phyloP scores from a whole-genome alignment of 1,140 invertebrate species.

The Hydropsyche tenuis region DNA sequence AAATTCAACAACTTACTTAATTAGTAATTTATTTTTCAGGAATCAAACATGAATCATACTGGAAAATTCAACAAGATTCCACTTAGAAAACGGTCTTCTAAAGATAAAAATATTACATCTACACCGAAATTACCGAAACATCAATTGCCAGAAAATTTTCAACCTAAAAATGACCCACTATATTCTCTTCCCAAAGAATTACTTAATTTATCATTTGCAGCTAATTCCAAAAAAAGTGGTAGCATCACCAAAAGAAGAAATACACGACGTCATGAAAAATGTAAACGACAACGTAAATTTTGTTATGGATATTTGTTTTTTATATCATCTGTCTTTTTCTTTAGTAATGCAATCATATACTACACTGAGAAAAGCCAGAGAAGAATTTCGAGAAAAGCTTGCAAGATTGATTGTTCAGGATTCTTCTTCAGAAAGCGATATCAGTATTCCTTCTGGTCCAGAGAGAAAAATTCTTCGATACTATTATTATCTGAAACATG shows the following conservation, averaged over 20 bases:
- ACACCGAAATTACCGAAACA: slow-evolving; percentile 60
- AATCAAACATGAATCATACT: slow-evolving; percentile 43
- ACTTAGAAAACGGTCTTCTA: slow-evolving; percentile 52
- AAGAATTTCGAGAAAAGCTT: slow-evolving; percentile 81
- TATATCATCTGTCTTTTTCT: slow-evolving; percentile 2
- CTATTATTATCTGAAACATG: slow-evolving; percentile 89
- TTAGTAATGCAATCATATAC: slow-evolving; percentile 68
- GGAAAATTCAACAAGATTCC: slow-evolving; percentile 50
- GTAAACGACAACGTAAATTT: no score
- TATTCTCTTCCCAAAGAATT: slow-evolving; percentile 64
- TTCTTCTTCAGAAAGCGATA: slow-evolving; percentile 54
- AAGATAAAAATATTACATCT: slow-evolving; percentile 53
- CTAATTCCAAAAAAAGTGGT: slow-evolving; percentile 33
- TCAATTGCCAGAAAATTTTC: slow-evolving; percentile 62
- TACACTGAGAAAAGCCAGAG: slow-evolving; percentile 73
- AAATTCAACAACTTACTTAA: neutral
- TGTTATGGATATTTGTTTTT: no score
- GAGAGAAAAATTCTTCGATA: slow-evolving; percentile 80
- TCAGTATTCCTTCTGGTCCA: slow-evolving; percentile 63
- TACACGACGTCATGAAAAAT: slow-evolving; percentile 36
- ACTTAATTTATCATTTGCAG: slow-evolving; percentile 46
- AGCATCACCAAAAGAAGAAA: slow-evolving; percentile 8
- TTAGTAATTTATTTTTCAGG: slow-evolving; percentile 3
- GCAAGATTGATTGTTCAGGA: slow-evolving; percentile 74
- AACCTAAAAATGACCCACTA: slow-evolving; percentile 60